Evolutionary conservation across 1,140 invertebrate genomes (phyloP), one percentile per base, ranked within the genome.

Genomic region (Nixonia krombeini): DNA sequence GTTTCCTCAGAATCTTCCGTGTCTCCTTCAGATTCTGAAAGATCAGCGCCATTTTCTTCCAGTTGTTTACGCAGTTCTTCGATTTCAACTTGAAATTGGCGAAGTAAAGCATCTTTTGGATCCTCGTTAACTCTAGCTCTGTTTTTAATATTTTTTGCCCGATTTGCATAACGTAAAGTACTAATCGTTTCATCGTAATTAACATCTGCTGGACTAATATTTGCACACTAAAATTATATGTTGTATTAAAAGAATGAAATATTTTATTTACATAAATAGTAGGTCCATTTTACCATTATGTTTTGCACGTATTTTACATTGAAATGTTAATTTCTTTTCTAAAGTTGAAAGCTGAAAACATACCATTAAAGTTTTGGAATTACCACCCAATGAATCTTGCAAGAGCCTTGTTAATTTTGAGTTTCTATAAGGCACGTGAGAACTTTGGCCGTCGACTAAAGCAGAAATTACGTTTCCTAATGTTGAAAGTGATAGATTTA

Each of bases 121-220:
- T 99, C 97, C 81, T 98, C 97, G 83, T 99, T 99, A 49, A 99
- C 93, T 67, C 93, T 91, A 40, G 96, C 97, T 69, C 93, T 91
- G 84, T 99, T 99, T 79, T 96, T 94, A 55, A 99, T 99, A 76
- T 95, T 97, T 85, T 99, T 99, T 1, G 97, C 97, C 46, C 97
- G 88, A 86, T 96, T 97, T 0, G 98, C 97, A 86, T 99, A 99
- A 9, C 98, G 87, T 33, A 99, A 86, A 0, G 98, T 99, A 75
- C 95, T 98, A 35, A 99, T 94, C 0, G 96, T 97, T 85, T 99
- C 98, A 76, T 99, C 97, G 80, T 97, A 98, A 86, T 99, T 99
- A 55, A 93, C 92, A 70, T 96, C 94, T 6, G 97, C 95, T 25
- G 98, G 97, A 15, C 97, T 97, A 31, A 99, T 89, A 78, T 97